Base-by-base conservation (phyloP, 2,888 invertebrate genomes). In the Priocnemis perturbator region DNA sequence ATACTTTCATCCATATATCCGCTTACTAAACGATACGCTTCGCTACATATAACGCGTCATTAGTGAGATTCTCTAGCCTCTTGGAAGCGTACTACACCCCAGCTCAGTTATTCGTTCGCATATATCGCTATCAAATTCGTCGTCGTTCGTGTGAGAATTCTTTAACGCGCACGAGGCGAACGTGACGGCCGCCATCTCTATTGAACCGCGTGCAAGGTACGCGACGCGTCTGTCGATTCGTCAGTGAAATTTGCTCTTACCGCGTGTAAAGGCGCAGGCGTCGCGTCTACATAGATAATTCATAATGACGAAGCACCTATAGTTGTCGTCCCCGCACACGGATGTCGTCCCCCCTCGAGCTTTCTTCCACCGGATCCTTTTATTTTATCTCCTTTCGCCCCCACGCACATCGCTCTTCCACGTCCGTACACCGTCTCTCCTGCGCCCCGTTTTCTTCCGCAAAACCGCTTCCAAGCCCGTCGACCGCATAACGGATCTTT, bases 261-360 rank as follows among this genome's bases (percentile, higher is more conserved):
- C 44, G 48, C 30, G 55, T 3, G 55, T 55, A 55, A 55, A 55
- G 15, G 74, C 76, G 77, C 77, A 77, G 71, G 71, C 77, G 74
- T 77, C 67, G 26, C 67, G 61, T 20, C 52, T 60, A 53, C 63
- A 67, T 71, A 71, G 71, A 77, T 77, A 77, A 77, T 77, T 77
- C 77, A 77, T 74, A 77, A 77, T 77, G 69, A 67, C 74, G 74
- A 67, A 65, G 67, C 69, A 21, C 55, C 50, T 62, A 71, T 69
- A 67, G 68, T 71, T 74, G 74, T 74, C 73, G 56, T 64, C 60
- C 67, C 48, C 20, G 60, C 50, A 26, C 67, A 52, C 60, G 66
- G 17, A 19, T 19, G 19, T n/a, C n/a, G n/a, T n/a, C n/a, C 17
- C n/a, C n/a, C 17, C n/a, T 19, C 57, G 64, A 61, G 55, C 47